Evolutionary conservation across 2,888 invertebrate species (phyloP), one percentile per base, ranked within the genome.

Genomic region (Lasioglossum marginatum): DNA sequence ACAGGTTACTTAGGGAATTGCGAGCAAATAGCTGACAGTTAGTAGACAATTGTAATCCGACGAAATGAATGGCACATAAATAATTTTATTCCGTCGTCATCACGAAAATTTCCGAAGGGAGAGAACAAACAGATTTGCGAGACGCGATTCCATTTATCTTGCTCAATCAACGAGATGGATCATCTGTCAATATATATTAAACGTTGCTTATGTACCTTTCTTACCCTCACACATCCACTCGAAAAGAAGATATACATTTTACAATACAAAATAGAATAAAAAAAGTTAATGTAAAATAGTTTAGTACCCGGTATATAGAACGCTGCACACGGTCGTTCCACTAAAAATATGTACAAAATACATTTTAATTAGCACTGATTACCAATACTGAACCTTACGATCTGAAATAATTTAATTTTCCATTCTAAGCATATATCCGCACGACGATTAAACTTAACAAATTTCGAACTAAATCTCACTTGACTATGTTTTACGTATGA

Each of bases 51-150:
- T 93, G 84, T 89, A 93, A 93, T 90, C 91, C 90, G 87, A 91
- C 89, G 87, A 89, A 86, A 86, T 92, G 91, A 94, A 95, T 95
- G 94, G 95, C 95, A 95, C 95, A 94, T 94, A 92, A 93, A 91
- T 92, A 93, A 92, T 92, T 92, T 89, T 91, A 92, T 91, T 83
- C 77, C 89, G 88, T 87, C 79, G 72, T 87, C 85, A 87, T 31
- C 82, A 72, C 85, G 86, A 83, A 84, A 83, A 37, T 79, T 88
- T 68, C 79, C 81, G 77, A 77, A 81, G 79, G 14, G 77, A 16
- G 77, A 48, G 80, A 77, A 14, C 40, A 72, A 76, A 80, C 66
- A 75, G 83, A 75, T 43, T 75, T 63, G 43, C 81, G 77, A 76
- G 75, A 63, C 34, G 73, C 78, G 45, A 63, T 34, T 73, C 60